Conservation (phyloP, 1,140 invertebrate species). For the Bombyx mori region ASM3026992v2 NC_085119.1:3797001-3797500, state of each 20-base stretch:
- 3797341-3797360: conserved; percentile 40
- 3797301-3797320: conserved; percentile 49
- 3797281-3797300: conserved; percentile 58
- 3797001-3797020: no score
- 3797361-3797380: conserved; percentile 35
- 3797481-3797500: conserved; percentile 22
- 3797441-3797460: conserved; percentile 21
- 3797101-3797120: no score
- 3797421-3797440: conserved; percentile 35
- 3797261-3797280: conserved; percentile 48
- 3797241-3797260: conserved; percentile 6
- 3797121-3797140: no score
- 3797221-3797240: no score
- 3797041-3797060: no score
- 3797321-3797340: conserved; percentile 22
- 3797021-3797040: no score
- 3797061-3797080: no score
- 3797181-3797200: no score
- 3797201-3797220: no score
- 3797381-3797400: conserved; percentile 24
- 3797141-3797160: no score
- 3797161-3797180: no score
- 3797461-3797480: conserved; percentile 6
- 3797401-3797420: conserved; percentile 35
- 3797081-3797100: no score